A percentile compares a stretch with the other conserved stretches of the same genome.
phyloP scores from a whole-genome alignment of 2,797 vertebrate species.

The Tamandua tetradactyla region DNA sequence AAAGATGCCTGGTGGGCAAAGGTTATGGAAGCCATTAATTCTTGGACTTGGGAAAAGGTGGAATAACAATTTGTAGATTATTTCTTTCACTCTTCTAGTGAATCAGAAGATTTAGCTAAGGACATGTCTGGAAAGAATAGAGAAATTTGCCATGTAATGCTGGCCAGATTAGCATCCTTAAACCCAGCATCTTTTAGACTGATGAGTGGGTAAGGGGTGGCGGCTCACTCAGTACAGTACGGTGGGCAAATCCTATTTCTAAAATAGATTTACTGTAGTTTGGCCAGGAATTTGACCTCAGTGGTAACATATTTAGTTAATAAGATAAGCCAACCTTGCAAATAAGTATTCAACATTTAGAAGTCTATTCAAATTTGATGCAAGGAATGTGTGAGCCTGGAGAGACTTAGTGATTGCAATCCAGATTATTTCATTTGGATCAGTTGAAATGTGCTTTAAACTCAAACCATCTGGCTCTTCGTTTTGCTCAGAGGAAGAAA shows the following conservation, averaged over 20 bases:
- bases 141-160: neutral
- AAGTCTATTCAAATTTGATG: constrained; percentile 42
- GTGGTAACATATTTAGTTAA: constrained; percentile 48
- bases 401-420: constrained; percentile 51
- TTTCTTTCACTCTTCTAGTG: constrained; percentile 41
- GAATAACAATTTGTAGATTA: constrained; percentile 21
- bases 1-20: neutral
- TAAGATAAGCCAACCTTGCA: constrained; percentile 30
- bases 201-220: neutral
- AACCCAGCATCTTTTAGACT: neutral
- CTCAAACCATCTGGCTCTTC: constrained; percentile 52
- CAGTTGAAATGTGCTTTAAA: constrained; percentile 56
- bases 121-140: constrained; percentile 38
- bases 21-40: neutral
- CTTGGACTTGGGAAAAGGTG: constrained; percentile 36
- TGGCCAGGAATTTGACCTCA: constrained; percentile 43
- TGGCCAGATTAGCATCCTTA: constrained; percentile 23
- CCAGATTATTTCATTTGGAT: constrained; percentile 59
- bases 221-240: neutral
- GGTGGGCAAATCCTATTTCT: constrained; percentile 17
- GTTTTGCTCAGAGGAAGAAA: constrained; percentile 64
- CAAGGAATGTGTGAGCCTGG: neutral
- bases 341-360: constrained; percentile 10
- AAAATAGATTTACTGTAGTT: constrained; percentile 17
- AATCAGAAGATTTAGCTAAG: constrained; percentile 51